phyloP scores from a whole-genome alignment of 2,113 vertebrate species.

The Otolemur garnettii region DNA sequence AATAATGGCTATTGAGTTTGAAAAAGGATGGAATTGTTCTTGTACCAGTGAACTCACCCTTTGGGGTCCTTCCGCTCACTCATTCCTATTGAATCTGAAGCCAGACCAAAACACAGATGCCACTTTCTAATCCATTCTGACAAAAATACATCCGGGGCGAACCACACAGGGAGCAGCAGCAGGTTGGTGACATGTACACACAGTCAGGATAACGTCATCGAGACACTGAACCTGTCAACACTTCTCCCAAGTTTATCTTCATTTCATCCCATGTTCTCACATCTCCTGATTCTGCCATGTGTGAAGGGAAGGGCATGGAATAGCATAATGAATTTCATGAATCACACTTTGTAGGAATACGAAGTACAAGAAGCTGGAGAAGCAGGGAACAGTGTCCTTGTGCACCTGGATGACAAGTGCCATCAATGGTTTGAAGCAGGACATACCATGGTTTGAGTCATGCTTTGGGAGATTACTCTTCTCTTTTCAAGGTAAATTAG shows the following conservation, averaged over 20 bases:
- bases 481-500: neutral
- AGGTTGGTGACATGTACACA: neutral
- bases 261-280: neutral
- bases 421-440: neutral
- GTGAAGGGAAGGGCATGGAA: neutral
- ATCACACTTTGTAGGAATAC: neutral
- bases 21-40: constrained; percentile 71
- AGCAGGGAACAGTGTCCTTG: neutral
- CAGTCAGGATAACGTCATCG: neutral
- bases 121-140: constrained; percentile 71
- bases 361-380: neutral
- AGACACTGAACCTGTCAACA: neutral
- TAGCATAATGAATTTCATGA: neutral
- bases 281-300: neutral
- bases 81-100: constrained; percentile 54
- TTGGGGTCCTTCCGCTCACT: constrained; percentile 57
- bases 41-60: constrained; percentile 69
- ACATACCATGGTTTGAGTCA: neutral
- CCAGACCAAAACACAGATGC: constrained; percentile 68
- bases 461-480: neutral
- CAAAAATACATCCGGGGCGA: neutral
- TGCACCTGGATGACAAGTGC: neutral
- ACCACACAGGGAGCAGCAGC: neutral
- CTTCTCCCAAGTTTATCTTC: neutral
- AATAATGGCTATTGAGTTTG: constrained; percentile 66